phyloP scores from a whole-genome alignment of 2,888 invertebrate species.

The Lithophane ornitopus region DNA sequence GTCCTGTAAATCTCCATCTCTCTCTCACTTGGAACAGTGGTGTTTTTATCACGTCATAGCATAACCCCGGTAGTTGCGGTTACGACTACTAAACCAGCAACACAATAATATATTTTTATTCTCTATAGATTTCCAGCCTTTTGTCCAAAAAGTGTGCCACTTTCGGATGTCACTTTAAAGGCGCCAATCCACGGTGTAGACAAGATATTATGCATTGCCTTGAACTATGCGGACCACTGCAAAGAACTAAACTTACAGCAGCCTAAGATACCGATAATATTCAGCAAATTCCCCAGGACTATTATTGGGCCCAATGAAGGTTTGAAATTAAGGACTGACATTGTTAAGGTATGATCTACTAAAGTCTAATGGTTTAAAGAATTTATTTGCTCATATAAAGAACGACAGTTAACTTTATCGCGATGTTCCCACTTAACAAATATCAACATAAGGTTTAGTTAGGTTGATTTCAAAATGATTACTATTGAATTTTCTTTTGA shows the following conservation, averaged over 20 bases:
- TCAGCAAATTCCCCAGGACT: slow-evolving; percentile 96
- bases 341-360: slow-evolving; percentile 46
- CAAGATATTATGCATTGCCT: slow-evolving; percentile 96
- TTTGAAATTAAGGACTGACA: slow-evolving; percentile 85
- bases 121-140: slow-evolving; percentile 67
- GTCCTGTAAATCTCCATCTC: neutral
- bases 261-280: slow-evolving; percentile 95
- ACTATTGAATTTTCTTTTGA: neutral
- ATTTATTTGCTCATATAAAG: neutral
- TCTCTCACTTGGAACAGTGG: neutral
- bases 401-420: neutral
- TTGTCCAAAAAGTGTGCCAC: slow-evolving; percentile 70
- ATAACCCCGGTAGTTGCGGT: neutral
- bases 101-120: slow-evolving; percentile 6
- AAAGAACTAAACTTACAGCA: slow-evolving; percentile 94
- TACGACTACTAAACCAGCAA: neutral
- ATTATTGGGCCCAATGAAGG: slow-evolving; percentile 94
- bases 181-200: slow-evolving; percentile 95
- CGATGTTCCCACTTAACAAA: neutral
- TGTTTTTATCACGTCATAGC: neutral
- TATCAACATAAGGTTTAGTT: neutral
- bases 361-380: neutral
- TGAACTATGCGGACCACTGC: slow-evolving; percentile 97
- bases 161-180: slow-evolving; percentile 91
- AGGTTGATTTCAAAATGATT: slow-evolving; percentile 16